Conservation (phyloP, 2,888 invertebrate genomes). For the Proisotoma minuta region DNA sequence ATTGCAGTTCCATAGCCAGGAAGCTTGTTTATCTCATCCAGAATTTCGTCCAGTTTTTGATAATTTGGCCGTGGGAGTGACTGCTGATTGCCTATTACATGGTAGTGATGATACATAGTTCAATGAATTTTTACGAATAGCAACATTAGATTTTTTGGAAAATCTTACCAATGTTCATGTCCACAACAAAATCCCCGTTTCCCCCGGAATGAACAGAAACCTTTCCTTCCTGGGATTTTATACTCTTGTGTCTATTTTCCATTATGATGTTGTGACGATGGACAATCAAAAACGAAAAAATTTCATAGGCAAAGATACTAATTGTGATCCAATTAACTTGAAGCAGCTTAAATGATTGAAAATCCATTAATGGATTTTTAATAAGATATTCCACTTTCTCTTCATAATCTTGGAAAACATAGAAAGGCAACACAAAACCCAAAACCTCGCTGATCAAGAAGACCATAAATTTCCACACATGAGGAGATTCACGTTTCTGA, state of each 20-base stretch:
- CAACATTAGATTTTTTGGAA: no score
- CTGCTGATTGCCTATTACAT: no score
- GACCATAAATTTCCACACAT: background rate
- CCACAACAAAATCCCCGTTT: no score
- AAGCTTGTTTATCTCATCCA: no score
- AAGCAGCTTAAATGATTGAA: background rate
- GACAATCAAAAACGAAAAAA: background rate
- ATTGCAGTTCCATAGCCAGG: no score
- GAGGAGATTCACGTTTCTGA: background rate
- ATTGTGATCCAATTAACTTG: background rate
- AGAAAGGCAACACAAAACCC: conserved; percentile 2
- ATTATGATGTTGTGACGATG: background rate
- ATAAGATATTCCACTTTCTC: background rate
- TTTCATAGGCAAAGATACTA: background rate
- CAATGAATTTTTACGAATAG: no score
- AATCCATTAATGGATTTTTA: background rate
- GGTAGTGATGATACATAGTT: no score
- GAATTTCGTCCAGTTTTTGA: no score
- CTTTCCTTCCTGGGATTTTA: no score
- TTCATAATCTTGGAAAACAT: background rate
- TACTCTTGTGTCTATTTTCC: background rate
- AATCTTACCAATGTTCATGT: no score
- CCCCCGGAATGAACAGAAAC: no score
- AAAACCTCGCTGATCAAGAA: background rate
- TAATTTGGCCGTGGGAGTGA: no score